These are phyloP conservation scores for Gasterosteus nipponicus DNA, from an alignment of 2,113 vertebrate genomes.

Conservation along the genomic window DNA sequence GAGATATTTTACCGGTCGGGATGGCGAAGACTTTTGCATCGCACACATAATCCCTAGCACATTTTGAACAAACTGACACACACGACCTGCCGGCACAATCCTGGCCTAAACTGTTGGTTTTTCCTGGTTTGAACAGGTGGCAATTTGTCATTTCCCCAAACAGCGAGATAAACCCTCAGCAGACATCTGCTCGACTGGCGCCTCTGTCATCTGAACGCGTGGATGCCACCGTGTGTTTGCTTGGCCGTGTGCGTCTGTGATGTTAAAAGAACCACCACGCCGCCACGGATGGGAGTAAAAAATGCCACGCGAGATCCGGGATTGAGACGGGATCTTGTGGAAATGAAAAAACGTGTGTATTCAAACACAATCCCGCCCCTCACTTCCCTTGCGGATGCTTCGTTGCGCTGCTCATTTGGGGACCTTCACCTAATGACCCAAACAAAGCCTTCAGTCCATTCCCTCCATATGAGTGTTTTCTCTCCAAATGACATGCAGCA, in stretches of 20 bases:
- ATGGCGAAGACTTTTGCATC: slow-evolving; percentile 13
- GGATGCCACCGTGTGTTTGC: slow-evolving; percentile 25
- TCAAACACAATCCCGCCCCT: slow-evolving; percentile 2
- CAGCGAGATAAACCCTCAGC: slow-evolving; percentile 52
- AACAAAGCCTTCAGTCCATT: neutral
- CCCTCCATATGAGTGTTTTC: neutral
- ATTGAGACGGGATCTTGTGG: slow-evolving; percentile 9
- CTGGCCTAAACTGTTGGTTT: slow-evolving; percentile 12
- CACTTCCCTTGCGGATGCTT: slow-evolving; percentile 4
- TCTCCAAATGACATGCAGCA: neutral
- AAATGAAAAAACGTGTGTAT: slow-evolving; percentile 14
- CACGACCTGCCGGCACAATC: slow-evolving; percentile 17
- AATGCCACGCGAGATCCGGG: slow-evolving; percentile 19
- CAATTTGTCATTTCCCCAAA: slow-evolving; percentile 46
- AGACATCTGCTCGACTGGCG: slow-evolving; percentile 52
- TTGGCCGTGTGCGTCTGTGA: slow-evolving; percentile 47
- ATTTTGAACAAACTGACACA: slow-evolving; percentile 1
- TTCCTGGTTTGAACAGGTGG: slow-evolving; percentile 62
- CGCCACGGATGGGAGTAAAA: slow-evolving; percentile 48
- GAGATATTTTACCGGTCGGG: slow-evolving; percentile 12
- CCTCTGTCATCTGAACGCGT: slow-evolving; percentile 27
- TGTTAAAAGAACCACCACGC: slow-evolving; percentile 36
- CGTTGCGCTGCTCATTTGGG: neutral
- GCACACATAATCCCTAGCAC: slow-evolving; percentile 5
- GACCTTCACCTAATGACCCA: neutral